phyloP scores from a whole-genome alignment of 1,140 invertebrate genomes.

The Meloidogyne floridensis region DNA sequence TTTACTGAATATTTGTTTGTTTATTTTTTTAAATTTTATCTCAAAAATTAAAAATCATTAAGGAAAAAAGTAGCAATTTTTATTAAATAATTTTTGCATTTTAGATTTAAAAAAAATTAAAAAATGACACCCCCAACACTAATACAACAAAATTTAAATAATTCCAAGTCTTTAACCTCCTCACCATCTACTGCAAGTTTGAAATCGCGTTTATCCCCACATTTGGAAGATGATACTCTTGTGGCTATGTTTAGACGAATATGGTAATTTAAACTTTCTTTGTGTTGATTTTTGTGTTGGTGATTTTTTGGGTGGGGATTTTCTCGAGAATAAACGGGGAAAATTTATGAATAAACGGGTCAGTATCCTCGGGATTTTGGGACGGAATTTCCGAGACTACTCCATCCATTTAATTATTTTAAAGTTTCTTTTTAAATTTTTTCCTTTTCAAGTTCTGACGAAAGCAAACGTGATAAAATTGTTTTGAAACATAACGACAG shows the following conservation, averaged over 20 bases:
- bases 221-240: slow-evolving; percentile 15
- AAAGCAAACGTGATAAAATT: slow-evolving; percentile 34
- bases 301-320: too few species aligned
- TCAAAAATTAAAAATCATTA: too few species aligned
- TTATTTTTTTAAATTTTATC: too few species aligned
- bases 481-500: slow-evolving; percentile 43
- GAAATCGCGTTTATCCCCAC: neutral
- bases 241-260: slow-evolving; percentile 9
- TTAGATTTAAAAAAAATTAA: too few species aligned
- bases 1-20: too few species aligned
- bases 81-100: neutral
- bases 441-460: slow-evolving; percentile 20
- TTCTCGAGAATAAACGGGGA: neutral
- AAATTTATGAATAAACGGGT: neutral
- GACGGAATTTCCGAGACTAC: too few species aligned
- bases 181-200: neutral
- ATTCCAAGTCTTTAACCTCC: neutral
- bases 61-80: neutral
- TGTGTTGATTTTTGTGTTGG: neutral
- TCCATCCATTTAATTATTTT: neutral
- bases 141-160: neutral
- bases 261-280: slow-evolving; percentile 1
- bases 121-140: neutral
- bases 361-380: too few species aligned
- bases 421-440: neutral